Base-by-base conservation (phyloP, 30 jellyfish, hydroid and myxozoan species). In the Cassiopea andromeda region DNA sequence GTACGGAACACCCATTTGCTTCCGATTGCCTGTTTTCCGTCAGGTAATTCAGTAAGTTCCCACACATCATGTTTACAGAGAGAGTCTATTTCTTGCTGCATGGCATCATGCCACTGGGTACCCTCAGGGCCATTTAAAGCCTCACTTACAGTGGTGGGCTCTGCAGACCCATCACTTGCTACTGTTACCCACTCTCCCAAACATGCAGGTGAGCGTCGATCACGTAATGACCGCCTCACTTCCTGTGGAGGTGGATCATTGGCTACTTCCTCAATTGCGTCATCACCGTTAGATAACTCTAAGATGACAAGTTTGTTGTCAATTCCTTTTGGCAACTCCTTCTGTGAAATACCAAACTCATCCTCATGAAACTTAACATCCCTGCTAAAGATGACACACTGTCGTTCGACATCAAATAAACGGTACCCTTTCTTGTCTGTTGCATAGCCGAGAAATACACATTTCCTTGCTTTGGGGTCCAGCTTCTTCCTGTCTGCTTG, bases 1-100 rank as follows among this genome's bases (percentile, higher is more conserved):
- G n/a, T 54, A 47, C 77, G 77, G 80, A 77, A 87, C 7, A 77
- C 95, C 95, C 91, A 87, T 78, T 78, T 90, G 70, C 94, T 73
- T 13, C 97, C 93, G 0, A 85, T 78, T 15, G 81, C 81, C 2
- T 74, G 50, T 48, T 48, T 74, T 3, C 78, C 88, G 7, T 45
- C n/a, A 0, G 93, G 93, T 76, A 75, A 49, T 45, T 68, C 80
- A 0, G 45, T 89, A 16, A 89, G 58, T 6, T 89, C 96, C 96
- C 88, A 89, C 17, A 70, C 89, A 9, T 80, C 83, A 16, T 89
- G 80, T 15, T 69, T 38, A 6, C 49, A 0, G n/a, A 89, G 73
- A 6, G 92, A 89, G 2, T 80, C 82, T 54, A 80, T 16, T 73
- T 89, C 96, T 0, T 46, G 48, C 44, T 78, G 79, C 86, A 69